Base-by-base conservation (phyloP, 92 coral and sea anemone species). In the Isaurus tuberculatus region DNA sequence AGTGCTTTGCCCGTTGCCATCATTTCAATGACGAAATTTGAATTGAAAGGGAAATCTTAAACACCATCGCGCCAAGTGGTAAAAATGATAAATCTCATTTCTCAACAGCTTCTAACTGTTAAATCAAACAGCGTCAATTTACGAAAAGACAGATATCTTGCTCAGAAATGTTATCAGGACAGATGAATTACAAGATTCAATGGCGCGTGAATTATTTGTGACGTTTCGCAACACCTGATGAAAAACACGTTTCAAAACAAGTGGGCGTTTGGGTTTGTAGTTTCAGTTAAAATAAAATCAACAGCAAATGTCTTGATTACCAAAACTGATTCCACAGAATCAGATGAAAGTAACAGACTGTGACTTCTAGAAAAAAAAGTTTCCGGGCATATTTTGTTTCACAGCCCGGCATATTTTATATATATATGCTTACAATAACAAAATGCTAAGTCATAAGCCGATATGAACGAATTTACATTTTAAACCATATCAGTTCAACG, bases 161-260 rank as follows among this genome's bases (percentile, higher is more conserved):
- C 34, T 70, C 20, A 51, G 36, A 25, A 28, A 26, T 71, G 26
- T 42, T 37, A 15, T 72, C 60, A 43, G 26, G 32, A 55, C 31
- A 72, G 60, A 28, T 72, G 78, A 23, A 72, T 72, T 72, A 72
- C 58, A 36, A 44, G 29, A 33, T 22, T 36, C 74, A 36, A 13
- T 63, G 69, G 34, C 16, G 69, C 69, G 69, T 63, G n/a, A 19
- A n/a, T n/a, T 46, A 25, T 2, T 2, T 27, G 17, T 5, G 27
- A 63, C 27, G n/a, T 63, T 63, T 63, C 33, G 69, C 69, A 63
- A 63, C 19, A 28, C 7, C 69, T 9, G n/a, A 63, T 63, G 26
- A 34, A 63, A 63, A 55, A 55, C 23, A 55, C 22, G 26, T 55
- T n/a, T 19, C 63, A 8, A 19, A 0, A 20, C 63, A 55, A 55